phyloP scores from a whole-genome alignment of 2,113 vertebrate genomes.

The Anthoscopus minutus region DNA sequence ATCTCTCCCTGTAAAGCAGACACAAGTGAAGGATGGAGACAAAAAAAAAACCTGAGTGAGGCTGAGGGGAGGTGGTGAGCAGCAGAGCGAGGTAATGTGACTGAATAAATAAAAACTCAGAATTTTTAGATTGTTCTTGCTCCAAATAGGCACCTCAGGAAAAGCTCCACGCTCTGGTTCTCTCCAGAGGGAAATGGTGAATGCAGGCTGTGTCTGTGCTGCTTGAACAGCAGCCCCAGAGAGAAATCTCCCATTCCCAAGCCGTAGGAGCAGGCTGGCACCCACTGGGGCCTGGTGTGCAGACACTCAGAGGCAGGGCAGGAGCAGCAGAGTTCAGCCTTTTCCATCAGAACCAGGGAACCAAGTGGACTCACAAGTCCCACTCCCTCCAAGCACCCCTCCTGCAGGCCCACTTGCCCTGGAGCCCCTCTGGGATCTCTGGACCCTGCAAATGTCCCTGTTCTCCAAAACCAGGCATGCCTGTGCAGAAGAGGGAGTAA shows the following conservation, averaged over 20 bases:
- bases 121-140: not conserved
- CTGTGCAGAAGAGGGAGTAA: not conserved
- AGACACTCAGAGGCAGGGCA: not conserved
- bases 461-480: not conserved
- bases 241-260: not conserved
- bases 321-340: not conserved
- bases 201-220: not conserved
- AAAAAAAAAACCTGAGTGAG: not conserved
- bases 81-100: not conserved
- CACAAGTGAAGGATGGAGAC: not conserved
- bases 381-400: not conserved
- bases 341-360: not conserved
- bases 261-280: not conserved
- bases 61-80: not conserved
- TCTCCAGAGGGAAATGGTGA: not conserved
- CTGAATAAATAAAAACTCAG: not conserved
- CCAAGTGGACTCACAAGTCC: rapidly evolving
- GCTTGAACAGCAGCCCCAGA: not conserved
- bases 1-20: not conserved
- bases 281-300: not conserved
- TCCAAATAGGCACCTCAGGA: not conserved
- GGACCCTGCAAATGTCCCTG: rapidly evolving
- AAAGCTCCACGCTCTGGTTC: not conserved
- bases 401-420: not conserved
- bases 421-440: not conserved